phyloP scores from a whole-genome alignment of 2,113 vertebrate genomes.

The Phrynosoma blainvillii region DNA sequence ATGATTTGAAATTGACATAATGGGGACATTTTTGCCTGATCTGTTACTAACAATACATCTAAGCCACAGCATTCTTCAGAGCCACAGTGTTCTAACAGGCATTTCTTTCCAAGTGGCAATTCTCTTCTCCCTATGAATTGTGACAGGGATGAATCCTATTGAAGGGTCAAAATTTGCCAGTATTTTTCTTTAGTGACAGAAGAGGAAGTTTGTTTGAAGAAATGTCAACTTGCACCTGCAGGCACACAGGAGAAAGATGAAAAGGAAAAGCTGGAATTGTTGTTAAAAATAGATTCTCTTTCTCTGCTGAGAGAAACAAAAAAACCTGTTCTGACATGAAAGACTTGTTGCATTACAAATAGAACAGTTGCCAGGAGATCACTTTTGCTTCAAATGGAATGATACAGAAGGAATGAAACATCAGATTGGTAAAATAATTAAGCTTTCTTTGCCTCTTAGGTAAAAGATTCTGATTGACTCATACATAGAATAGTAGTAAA shows the following conservation, averaged over 20 bases:
- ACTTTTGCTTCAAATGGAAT: constrained; percentile 63
- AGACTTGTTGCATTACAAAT: constrained; percentile 59
- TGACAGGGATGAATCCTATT: constrained; percentile 78
- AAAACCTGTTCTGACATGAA: constrained; percentile 73
- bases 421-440: constrained; percentile 69
- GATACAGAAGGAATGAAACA: too few species aligned
- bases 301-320: constrained; percentile 62
- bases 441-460: constrained; percentile 69
- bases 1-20: constrained; percentile 70
- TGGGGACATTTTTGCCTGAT: constrained; percentile 61
- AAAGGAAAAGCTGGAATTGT: constrained; percentile 71
- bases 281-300: constrained; percentile 65
- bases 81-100: constrained; percentile 75
- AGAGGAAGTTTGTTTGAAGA: constrained; percentile 76
- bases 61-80: constrained; percentile 75
- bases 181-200: constrained; percentile 75
- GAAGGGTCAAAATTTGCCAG: constrained; percentile 78
- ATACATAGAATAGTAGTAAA: not conserved
- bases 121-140: constrained; percentile 77
- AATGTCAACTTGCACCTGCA: constrained; percentile 73
- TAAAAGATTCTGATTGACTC: constrained; percentile 69
- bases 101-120: constrained; percentile 75
- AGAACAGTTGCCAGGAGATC: constrained; percentile 57
- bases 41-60: constrained; percentile 57
- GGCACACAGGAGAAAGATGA: constrained; percentile 70